phyloP scores from a whole-genome alignment of 2,113 vertebrate genomes.

The Corythornis cristatus region DNA sequence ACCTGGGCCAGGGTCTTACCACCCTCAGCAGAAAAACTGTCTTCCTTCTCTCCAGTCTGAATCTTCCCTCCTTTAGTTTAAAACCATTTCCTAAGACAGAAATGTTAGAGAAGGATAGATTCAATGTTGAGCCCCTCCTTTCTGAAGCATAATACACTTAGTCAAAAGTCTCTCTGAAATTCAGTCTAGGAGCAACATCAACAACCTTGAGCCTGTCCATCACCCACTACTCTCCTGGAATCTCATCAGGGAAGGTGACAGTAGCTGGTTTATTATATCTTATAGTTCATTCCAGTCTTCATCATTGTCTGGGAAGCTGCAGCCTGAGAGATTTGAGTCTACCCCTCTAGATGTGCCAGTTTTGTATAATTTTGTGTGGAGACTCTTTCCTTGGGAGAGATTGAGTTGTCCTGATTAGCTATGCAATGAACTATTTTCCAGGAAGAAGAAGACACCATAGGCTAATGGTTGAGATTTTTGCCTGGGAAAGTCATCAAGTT shows the following conservation, averaged over 20 bases:
- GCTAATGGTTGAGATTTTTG: neutral
- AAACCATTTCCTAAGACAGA: neutral
- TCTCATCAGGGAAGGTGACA: neutral
- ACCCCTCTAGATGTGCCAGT: too few species aligned
- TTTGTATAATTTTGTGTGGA: neutral
- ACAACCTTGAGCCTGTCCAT: neutral
- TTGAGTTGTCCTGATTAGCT: neutral
- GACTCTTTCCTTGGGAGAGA: neutral
- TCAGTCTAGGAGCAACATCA: neutral
- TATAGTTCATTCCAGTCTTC: fast-evolving
- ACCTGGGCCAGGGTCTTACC: neutral
- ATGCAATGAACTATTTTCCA: neutral
- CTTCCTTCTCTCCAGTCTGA: neutral
- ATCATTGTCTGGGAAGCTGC: neutral
- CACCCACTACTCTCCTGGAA: neutral
- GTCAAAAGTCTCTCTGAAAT: neutral
- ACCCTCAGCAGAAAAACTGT: neutral
- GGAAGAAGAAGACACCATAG: neutral
- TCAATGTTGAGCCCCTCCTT: neutral
- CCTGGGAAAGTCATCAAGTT: neutral
- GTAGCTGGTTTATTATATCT: neutral
- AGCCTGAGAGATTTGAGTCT: neutral
- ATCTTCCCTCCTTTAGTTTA: neutral
- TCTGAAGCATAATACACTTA: neutral
- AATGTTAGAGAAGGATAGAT: neutral